Evolutionary conservation across 2,888 invertebrate genomes (phyloP).

Genomic region (Perithous albicinctus): DNA sequence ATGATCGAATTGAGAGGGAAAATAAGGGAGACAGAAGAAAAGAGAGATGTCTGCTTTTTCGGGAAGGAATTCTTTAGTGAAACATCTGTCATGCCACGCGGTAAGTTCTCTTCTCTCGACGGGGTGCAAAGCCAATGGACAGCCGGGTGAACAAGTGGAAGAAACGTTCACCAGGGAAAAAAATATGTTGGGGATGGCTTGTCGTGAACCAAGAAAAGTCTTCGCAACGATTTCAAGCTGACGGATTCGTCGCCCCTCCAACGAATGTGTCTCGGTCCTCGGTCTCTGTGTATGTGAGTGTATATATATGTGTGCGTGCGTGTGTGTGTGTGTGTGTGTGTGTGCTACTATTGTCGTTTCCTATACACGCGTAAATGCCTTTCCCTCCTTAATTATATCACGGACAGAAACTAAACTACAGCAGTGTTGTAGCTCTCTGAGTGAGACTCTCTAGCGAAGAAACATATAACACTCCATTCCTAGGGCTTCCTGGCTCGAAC

Average conservation of each 20-base stretch:
- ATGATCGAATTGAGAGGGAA: too few species aligned
- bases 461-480: slow-evolving; percentile 30
- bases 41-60: not conserved
- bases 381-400: slow-evolving; percentile 37
- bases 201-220: slow-evolving; percentile 1
- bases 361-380: not conserved
- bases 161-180: slow-evolving; percentile 8
- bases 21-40: not conserved
- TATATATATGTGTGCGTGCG: not conserved
- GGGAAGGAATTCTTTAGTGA: not conserved
- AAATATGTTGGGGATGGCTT: not conserved
- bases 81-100: slow-evolving; percentile 14
- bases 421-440: not conserved
- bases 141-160: too few species aligned
- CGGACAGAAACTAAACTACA: slow-evolving; percentile 3
- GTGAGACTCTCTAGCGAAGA: not conserved
- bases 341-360: not conserved
- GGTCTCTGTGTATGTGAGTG: not conserved
- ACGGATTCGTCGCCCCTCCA: not conserved
- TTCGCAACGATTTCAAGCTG: slow-evolving; percentile 38
- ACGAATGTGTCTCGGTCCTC: not conserved
- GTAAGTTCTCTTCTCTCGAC: not conserved
- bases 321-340: too few species aligned
- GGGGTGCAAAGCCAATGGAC: not conserved
- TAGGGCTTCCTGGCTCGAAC: slow-evolving; percentile 53